Evolutionary conservation across 30 jellyfish, hydroid and myxozoan genomes (phyloP).

Genomic region (Sanderia malayensis): DNA sequence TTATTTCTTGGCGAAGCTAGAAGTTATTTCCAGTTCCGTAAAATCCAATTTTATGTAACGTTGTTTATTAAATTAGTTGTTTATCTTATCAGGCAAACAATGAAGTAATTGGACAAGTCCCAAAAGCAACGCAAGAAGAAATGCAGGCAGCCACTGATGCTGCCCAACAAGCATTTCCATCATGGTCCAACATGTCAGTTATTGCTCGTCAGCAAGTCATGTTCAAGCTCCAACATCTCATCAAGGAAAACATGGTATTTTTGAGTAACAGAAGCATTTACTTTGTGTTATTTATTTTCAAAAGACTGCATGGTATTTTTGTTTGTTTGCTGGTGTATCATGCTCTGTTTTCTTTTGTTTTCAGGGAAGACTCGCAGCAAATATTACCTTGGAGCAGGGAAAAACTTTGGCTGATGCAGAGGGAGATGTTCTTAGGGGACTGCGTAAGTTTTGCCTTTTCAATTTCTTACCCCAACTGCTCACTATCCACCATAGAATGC

Average conservation of each 20-base stretch:
- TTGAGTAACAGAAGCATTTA: too few species aligned
- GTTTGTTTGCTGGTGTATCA: too few species aligned
- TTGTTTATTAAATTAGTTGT: too few species aligned
- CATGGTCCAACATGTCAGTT: slow-evolving; percentile 84
- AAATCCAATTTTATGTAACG: too few species aligned
- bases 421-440: slow-evolving; percentile 91
- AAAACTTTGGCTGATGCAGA: slow-evolving; percentile 92
- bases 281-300: too few species aligned
- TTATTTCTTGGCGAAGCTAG: too few species aligned
- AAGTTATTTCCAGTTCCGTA: too few species aligned
- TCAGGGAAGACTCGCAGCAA: slow-evolving; percentile 82
- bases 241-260: slow-evolving; percentile 90
- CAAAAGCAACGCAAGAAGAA: slow-evolving; percentile 88
- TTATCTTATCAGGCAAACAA: slow-evolving; percentile 99
- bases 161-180: slow-evolving; percentile 72
- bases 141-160: slow-evolving; percentile 87
- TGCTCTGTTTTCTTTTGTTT: not conserved
- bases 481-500: too few species aligned
- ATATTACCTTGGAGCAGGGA: slow-evolving; percentile 85
- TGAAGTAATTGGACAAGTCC: slow-evolving; percentile 84
- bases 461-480: too few species aligned
- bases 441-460: slow-evolving; percentile 67
- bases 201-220: slow-evolving; percentile 89
- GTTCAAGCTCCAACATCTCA: slow-evolving; percentile 83
- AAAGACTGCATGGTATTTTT: too few species aligned